Base-by-base conservation (phyloP, 2,888 invertebrate genomes). In the Drosophila siamana region DNA sequence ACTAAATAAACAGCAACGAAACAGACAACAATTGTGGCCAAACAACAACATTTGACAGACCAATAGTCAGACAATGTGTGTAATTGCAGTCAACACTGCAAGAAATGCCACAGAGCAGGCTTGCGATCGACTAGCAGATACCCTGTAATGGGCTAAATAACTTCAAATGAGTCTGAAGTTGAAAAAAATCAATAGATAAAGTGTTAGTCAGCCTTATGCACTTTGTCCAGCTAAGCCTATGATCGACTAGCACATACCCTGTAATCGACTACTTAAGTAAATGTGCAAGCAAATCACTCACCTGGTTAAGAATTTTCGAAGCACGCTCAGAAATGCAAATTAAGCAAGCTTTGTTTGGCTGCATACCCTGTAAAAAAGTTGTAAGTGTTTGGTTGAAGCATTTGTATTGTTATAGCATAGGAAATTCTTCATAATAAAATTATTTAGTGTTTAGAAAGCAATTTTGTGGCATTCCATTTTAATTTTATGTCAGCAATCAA, bases 1-100 rank as follows among this genome's bases (percentile, higher is more conserved):
- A 41, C 57, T 36, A 47, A 40, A 16, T 22, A 13, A 36, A 43
- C 56, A 57, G 47, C 43, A 47, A 36, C 22, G 30, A 13, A 7
- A 55, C 13, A 13, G 11, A 13, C 5, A 15, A 38, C 36, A 38
- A 38, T 7, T 7, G 6, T 38, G 13, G 15, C 4, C 33, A 57
- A 36, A 51, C 36, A 38, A 46, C 24, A 56, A 47, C 38, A 47
- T n/a, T 33, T 24, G 19, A 50, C 15, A 30, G 8, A 9, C 22
- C 13, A 33, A 30, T 30, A 11, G 30, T 4, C 11, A 11, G 30
- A 33, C 30, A 11, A 33, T n/a, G 30, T 33, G 11, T 38, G 48
- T 28, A 28, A 48, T 51, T 26, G 30, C 40, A 30, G 4, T 9
- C 19, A 9, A 52, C n/a, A 8, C 28, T 1, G 19, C 52, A 8